Percentiles rank a stretch among this genome's conserved stretches.
These are phyloP conservation scores for Geotrypetes seraphini DNA, from an alignment of 2,797 vertebrate species.

Conservation along the genomic window DNA sequence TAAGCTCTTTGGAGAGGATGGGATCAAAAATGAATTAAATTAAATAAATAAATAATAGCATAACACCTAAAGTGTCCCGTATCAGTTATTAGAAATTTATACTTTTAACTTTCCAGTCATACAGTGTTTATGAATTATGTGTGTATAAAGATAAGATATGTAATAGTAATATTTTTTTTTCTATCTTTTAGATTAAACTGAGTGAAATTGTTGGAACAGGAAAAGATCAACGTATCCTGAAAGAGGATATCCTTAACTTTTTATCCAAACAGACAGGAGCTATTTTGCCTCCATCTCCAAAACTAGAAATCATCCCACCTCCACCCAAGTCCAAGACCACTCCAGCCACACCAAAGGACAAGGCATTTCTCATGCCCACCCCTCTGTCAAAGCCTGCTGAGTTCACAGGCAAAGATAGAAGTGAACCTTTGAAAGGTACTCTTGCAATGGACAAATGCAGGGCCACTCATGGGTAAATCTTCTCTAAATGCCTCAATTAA, in stretches of 20 bases:
- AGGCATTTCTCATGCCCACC: conserved; percentile 14
- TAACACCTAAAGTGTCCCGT: too few relatives aligned
- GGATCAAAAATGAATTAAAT: too few relatives aligned
- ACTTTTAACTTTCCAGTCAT: too few relatives aligned
- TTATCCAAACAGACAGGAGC: conserved; percentile 89
- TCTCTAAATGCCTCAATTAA: too few relatives aligned
- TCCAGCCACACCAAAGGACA: conserved; percentile 30
- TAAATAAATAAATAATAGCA: too few relatives aligned
- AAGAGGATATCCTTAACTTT: conserved; percentile 92
- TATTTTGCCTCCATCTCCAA: conserved; percentile 78
- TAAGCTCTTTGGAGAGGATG: too few relatives aligned
- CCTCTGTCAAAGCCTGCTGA: conserved; percentile 48
- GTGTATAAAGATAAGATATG: too few relatives aligned
- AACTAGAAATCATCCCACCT: conserved; percentile 68
- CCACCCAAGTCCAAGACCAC: conserved; percentile 26
- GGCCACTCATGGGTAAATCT: too few relatives aligned
- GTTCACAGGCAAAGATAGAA: conserved; percentile 76
- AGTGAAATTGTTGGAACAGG: conserved; percentile 89
- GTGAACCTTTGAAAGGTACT: conserved; percentile 84
- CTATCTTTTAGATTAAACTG: conserved; percentile 75
- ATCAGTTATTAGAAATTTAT: too few relatives aligned
- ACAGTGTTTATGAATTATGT: too few relatives aligned
- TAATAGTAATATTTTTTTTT: background rate
- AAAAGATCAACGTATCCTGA: conserved; percentile 85
- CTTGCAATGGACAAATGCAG: too few relatives aligned